Evolutionary conservation across 2,113 vertebrate genomes (phyloP).

Genomic region (Cyrtonyx montezumae): DNA sequence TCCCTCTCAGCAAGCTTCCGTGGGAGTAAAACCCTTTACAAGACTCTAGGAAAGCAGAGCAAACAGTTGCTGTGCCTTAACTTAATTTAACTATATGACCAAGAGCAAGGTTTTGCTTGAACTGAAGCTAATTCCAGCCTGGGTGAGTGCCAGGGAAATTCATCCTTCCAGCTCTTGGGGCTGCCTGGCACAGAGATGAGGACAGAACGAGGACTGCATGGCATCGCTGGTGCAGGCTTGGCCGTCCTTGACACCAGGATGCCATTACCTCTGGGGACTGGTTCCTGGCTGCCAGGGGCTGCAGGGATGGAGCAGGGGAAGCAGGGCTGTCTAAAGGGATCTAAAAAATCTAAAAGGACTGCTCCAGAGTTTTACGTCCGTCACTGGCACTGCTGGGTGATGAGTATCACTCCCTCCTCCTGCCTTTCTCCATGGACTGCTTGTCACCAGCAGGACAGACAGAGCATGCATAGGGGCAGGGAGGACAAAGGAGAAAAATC

Average conservation of each 20-base stretch:
- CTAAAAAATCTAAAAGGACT: neutral
- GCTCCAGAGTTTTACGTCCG: neutral
- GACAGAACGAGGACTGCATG: fast-evolving
- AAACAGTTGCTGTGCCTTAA: neutral
- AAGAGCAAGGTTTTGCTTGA: conserved; percentile 1
- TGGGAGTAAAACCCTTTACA: neutral
- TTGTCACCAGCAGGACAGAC: neutral
- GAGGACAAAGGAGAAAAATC: neutral
- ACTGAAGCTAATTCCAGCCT: conserved; percentile 17
- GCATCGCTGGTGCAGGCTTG: neutral
- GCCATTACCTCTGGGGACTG: neutral
- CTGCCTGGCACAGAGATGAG: neutral
- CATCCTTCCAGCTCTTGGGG: neutral
- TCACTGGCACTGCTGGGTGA: neutral
- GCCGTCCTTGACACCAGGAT: conserved; percentile 13
- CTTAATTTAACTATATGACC: conserved; percentile 5
- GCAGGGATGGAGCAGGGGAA: neutral
- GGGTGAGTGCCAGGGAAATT: conserved; percentile 34
- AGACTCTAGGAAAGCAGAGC: neutral
- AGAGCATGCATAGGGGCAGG: neutral
- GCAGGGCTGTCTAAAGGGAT: no score
- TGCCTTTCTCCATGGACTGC: neutral
- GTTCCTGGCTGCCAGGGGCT: neutral
- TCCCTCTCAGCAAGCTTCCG: neutral
- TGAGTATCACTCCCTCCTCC: neutral